Base-by-base conservation (phyloP, 2,888 invertebrate genomes). In the Heliconius aoede region DNA sequence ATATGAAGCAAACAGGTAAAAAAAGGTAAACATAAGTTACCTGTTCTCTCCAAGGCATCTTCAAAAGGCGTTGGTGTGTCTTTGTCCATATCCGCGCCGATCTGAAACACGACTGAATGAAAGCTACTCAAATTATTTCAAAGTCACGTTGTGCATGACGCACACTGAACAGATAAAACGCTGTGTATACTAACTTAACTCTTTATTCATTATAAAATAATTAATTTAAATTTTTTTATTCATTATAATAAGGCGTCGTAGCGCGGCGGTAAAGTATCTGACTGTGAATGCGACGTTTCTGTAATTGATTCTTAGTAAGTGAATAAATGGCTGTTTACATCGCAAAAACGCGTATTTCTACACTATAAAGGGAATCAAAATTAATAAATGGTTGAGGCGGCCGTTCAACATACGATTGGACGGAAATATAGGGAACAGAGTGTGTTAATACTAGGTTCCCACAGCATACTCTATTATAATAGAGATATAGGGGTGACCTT, bases 21-120 rank as follows among this genome's bases (percentile, higher is more conserved):
- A 61, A 30, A 36, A 32, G 24, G 24, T 65, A 65, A 24, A 40
- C 26, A 24, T 60, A n/a, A 32, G 11, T 77, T 87, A 92, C 92
- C 92, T 78, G 92, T 91, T 80, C 85, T 88, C 40, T 91, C 88
- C 74, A 92, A 83, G 0, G 92, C 90, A 67, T 91, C 91, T 68
- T 92, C 92, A 75, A 92, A 91, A 3, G 89, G 85, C 51, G 86
- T 86, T 0, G 85, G 81, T 4, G 78, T 81, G 80, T 82, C 76
- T 79, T 82, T 51, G 71, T 78, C 76, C 73, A 79, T 81, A 72
- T 76, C 71, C 71, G 76, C 76, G 32, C 60, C 77, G 77, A 58
- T 61, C 72, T 79, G 77, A 76, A 77, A 72, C 74, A 69, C 78
- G 69, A 90, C 90, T 91, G 89, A 86, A 87, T 84, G 86, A 88